A percentile compares a stretch with the other conserved stretches of the same genome.
Conservation (phyloP, 2,113 vertebrate species). For the Nestor notabilis region DNA sequence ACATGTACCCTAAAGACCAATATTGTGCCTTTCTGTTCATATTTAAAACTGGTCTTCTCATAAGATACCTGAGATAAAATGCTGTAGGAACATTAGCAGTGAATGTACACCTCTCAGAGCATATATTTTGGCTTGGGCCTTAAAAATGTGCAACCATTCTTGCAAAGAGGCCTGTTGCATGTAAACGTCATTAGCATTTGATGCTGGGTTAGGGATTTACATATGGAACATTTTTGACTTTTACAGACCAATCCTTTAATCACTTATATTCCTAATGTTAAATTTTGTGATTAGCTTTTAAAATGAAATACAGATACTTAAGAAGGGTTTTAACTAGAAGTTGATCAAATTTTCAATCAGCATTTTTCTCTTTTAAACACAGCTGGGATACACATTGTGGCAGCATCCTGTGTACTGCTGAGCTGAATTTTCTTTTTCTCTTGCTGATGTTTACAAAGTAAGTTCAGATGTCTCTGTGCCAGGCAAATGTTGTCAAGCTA, state of each 20-base stretch:
- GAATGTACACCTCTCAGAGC: not conserved
- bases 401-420: not conserved
- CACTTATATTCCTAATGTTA: not conserved
- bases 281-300: not conserved
- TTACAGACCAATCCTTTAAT: not conserved
- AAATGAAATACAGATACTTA: not conserved
- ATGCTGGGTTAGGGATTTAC: rapidly evolving
- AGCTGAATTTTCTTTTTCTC: not conserved
- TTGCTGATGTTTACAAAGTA: not conserved
- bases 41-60: not conserved
- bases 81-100: not conserved
- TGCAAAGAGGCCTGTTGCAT: not conserved
- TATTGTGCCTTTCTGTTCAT: not conserved
- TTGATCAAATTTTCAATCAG: not conserved
- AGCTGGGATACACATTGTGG: not conserved
- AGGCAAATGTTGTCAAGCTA: not conserved
- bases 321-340: not conserved
- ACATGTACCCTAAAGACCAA: not conserved
- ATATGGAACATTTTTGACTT: not conserved
- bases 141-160: not conserved
- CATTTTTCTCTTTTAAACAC: not conserved
- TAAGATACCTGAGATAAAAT: not conserved
- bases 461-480: not conserved
- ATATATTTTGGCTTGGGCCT: not conserved
- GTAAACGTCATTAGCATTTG: not conserved